Evolutionary conservation across 2,113 vertebrate genomes (phyloP).

Genomic region (Melanerpes formicivorus): DNA sequence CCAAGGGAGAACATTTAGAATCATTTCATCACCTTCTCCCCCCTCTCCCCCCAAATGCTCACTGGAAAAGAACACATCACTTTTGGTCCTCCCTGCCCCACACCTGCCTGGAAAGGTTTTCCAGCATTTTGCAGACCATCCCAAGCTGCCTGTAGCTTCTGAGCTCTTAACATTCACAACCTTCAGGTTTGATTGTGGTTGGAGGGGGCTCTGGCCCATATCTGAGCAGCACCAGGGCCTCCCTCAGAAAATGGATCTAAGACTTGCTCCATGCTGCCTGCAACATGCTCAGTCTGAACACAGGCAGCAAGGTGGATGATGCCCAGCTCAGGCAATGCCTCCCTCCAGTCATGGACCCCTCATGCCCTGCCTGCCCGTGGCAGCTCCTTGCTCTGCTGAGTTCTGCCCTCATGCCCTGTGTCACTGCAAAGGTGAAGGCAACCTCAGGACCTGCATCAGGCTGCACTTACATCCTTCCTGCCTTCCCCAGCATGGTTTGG

Average conservation of each 20-base stretch:
- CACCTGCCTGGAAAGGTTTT: background rate
- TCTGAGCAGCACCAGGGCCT: fast-evolving
- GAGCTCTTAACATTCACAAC: background rate
- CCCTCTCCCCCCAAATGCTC: background rate
- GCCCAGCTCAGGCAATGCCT: background rate
- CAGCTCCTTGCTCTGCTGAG: background rate
- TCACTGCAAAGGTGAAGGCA: background rate
- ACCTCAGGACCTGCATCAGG: background rate
- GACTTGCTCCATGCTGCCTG: background rate
- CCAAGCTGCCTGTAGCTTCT: background rate
- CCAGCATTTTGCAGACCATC: background rate
- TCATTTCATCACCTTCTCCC: background rate
- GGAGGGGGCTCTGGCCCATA: background rate
- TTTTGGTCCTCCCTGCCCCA: background rate
- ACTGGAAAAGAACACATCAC: fast-evolving
- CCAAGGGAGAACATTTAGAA: background rate
- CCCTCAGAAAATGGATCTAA: background rate
- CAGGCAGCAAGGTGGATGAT: background rate
- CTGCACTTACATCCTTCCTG: conserved; percentile 4
- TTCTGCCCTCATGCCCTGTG: background rate
- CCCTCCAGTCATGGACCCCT: background rate
- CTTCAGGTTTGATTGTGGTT: background rate
- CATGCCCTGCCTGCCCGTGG: background rate
- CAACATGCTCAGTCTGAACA: background rate
- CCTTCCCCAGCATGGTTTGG: background rate